Percentiles rank a stretch among this genome's conserved stretches.
These are phyloP conservation scores for Xenus cinereus DNA, from an alignment of 2,113 vertebrate species.

Conservation along the genomic window DNA sequence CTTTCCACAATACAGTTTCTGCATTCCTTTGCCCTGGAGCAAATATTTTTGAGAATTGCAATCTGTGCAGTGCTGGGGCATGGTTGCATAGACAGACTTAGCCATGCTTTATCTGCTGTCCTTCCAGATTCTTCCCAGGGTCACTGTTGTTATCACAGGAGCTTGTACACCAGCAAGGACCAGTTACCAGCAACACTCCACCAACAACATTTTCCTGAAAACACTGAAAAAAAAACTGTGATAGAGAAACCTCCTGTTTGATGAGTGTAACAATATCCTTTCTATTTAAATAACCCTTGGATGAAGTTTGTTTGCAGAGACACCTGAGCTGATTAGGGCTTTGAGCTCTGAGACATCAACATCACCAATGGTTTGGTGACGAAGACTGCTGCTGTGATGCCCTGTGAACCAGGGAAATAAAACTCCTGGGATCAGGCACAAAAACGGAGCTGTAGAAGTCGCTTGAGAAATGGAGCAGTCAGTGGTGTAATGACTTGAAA, in stretches of 20 bases:
- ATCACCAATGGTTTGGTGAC: not conserved
- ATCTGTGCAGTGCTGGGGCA: not conserved
- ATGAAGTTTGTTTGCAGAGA: not conserved
- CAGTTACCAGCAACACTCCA: not conserved
- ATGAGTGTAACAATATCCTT: not conserved
- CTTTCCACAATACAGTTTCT: not conserved
- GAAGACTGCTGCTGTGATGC: not conserved
- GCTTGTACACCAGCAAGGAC: not conserved
- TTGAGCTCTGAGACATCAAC: not conserved
- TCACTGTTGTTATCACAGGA: not conserved
- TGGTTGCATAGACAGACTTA: not conserved
- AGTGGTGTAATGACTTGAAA: constrained; percentile 3
- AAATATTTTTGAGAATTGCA: not conserved
- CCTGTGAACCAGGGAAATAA: not conserved
- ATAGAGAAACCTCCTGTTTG: not conserved
- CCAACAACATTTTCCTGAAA: not conserved
- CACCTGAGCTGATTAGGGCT: not conserved
- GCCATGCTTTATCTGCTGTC: not conserved
- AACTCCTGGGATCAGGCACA: not conserved
- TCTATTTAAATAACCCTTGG: not conserved
- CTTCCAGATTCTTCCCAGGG: not conserved
- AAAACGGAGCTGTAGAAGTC: not conserved
- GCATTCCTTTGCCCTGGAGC: not conserved
- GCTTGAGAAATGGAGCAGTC: constrained; percentile 10
- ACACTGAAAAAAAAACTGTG: not conserved